Base-by-base conservation (phyloP, 2,113 vertebrate species). In the Phyllostomus hastatus region DNA sequence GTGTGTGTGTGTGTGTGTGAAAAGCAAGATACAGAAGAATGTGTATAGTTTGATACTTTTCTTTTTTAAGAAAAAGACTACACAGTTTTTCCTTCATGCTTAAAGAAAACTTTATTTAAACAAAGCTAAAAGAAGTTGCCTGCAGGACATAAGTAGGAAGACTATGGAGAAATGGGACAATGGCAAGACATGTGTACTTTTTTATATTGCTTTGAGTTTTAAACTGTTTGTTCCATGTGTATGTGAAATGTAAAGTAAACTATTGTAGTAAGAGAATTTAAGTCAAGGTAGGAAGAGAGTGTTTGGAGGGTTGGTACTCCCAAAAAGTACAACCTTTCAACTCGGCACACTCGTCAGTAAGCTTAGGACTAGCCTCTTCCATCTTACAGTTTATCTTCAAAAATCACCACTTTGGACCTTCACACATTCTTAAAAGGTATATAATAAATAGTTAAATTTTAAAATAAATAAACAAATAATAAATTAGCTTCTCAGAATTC, bases 131-230 rank as follows among this genome's bases (percentile, higher is more conserved):
- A 38, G 78, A 90, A 26, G 6, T 38, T 90, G 38, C 24, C 16
- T 87, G 2, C 80, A 76, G 15, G 61, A 59, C 43, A 22, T 76
- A 90, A 90, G 5, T 46, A 50, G 52, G 10, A 38, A 59, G 46
- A 95, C 6, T 80, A 5, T 89, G 28, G 52, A 43, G 5, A 91
- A 4, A 19, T 50, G 26, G 59, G 28, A 16, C 22, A 64, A 1
- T 84, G 46, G 3, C 46, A 83, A 57, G 86, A 54, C 67, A 22
- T 20, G 2, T 88, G 64, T 57, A 50, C 41, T 38, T 67, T 61
- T 94, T 88, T 70, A n/a, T 91, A 81, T 70, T 95, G 57, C 67
- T 91, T 89, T 89, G 72, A 52, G 33, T 80, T 92, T 78, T 95
- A 14, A 81, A 69, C 64, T 91, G 1, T 82, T 8, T 86, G 57